Evolutionary conservation across 92 coral and sea anemone genomes (phyloP).

Genomic region (Epizoanthus rinbou): DNA sequence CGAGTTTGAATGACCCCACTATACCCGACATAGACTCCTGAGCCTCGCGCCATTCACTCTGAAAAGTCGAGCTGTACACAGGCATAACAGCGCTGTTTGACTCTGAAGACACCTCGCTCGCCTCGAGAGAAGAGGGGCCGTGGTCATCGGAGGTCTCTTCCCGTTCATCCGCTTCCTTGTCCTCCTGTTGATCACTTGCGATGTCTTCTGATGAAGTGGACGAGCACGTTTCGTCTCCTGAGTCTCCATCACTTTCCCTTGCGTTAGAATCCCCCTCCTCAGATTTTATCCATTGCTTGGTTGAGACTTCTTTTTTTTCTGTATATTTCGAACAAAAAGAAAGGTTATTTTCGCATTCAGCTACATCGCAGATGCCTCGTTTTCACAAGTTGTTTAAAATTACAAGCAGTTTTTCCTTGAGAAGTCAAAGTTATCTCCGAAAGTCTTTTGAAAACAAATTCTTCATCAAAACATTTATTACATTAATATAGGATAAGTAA

Average conservation of each 20-base stretch:
- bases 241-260: conserved; percentile 36
- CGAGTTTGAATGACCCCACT: conserved; percentile 42
- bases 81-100: conserved; percentile 14
- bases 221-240: conserved; percentile 34
- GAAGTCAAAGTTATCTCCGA: too few species aligned
- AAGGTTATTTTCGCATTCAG: not conserved
- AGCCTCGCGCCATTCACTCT: conserved; percentile 9
- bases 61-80: not conserved
- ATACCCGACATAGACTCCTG: conserved; percentile 13
- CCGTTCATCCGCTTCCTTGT: not conserved
- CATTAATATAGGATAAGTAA: too few species aligned
- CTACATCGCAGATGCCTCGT: not conserved
- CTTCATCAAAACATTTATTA: too few species aligned
- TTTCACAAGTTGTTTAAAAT: too few species aligned
- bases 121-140: not conserved
- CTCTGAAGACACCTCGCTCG: conserved; percentile 29
- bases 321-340: conserved; percentile 62
- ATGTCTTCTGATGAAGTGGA: conserved; percentile 41
- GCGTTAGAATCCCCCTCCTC: conserved; percentile 15
- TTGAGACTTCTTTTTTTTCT: conserved; percentile 70
- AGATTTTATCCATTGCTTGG: conserved; percentile 40
- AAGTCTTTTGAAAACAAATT: too few species aligned
- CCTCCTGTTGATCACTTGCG: conserved; percentile 45
- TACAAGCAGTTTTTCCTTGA: too few species aligned
- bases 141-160: not conserved